A percentile compares a stretch with the other conserved stretches of the same genome.
These are phyloP conservation scores for Alloplasta piceator DNA, from an alignment of 2,888 invertebrate species.

Conservation along the genomic window DNA sequence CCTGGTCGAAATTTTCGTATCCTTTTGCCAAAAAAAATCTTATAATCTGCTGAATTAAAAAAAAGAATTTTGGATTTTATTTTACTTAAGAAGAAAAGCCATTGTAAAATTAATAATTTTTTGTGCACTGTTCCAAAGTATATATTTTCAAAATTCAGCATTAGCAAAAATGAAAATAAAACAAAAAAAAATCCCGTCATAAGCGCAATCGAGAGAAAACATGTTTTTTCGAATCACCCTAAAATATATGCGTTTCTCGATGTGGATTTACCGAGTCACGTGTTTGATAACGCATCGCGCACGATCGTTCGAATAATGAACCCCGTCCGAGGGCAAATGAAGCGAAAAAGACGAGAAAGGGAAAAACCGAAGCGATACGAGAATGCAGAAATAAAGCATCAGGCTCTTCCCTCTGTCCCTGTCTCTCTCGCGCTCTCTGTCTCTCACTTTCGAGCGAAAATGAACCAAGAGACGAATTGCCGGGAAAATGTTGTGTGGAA, in stretches of 20 bases:
- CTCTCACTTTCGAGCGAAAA: background rate
- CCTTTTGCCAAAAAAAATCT: no score
- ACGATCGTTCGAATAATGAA: constrained; percentile 65
- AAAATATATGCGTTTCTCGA: background rate
- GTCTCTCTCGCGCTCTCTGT: background rate
- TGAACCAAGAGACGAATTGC: constrained; percentile 47
- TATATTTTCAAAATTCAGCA: background rate
- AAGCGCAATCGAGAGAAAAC: no score
- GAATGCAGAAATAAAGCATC: constrained; percentile 26
- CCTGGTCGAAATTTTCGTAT: no score
- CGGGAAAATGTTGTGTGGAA: constrained; percentile 57
- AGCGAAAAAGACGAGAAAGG: constrained; percentile 60
- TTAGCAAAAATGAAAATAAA: background rate
- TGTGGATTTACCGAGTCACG: constrained; percentile 31
- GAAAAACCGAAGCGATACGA: constrained; percentile 8
- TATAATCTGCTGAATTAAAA: no score
- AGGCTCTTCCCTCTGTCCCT: background rate
- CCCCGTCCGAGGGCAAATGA: constrained; percentile 66
- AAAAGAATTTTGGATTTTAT: no score
- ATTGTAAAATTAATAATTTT: no score
- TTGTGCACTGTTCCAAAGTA: no score
- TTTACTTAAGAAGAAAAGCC: no score
- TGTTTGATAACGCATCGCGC: constrained; percentile 28
- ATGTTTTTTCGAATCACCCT: no score
- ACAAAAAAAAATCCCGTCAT: no score